Evolutionary conservation across 2,888 invertebrate species (phyloP), one percentile per base, ranked within the genome.

Genomic region (Atherix ibis): DNA sequence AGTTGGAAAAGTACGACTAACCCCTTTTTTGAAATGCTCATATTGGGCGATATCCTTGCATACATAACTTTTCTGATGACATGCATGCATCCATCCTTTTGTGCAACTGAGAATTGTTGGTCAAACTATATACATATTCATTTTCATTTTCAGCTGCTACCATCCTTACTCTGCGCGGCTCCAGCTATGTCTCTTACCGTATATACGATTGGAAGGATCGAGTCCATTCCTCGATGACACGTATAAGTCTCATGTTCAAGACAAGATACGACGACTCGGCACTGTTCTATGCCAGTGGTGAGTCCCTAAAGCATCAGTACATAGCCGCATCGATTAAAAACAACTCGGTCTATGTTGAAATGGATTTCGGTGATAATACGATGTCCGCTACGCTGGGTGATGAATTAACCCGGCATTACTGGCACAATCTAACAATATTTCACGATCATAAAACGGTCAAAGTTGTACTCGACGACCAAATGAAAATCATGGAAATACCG

Each of bases 131-230:
- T n/a, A n/a, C n/a, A n/a, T n/a, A n/a, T n/a, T n/a, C n/a, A n/a
- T n/a, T n/a, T n/a, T 22, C 6, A 40, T 14, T 63, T 64, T 34
- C 62, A 91, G 89, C 82, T 57, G 80, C 87, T 19, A 88, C 89
- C 2, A 72, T 82, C 40, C 66, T 91, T 41, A 91, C 89, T 2
- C 64, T 92, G 17, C 71, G 85, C 41, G 91, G 91, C 0, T 88
- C 89, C 27, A 89, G 91, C 36, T 91, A 87, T 64, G 79, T 92
- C 16, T 87, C 85, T 1, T 92, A 91, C 60, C 71, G 87, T 37
- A 82, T 91, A 31, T 91, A 91, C 58, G 84, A 88, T 50, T 88
- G 85, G 83, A 84, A 85, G 57, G 85, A 88, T 56, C 71, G 85
- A 37, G 84, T 88, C 10, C 88, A 89, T 54, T 85, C 87, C 1